These are phyloP conservation scores for Crypturellus undulatus DNA, from an alignment of 2,113 vertebrate genomes.

Conservation along the genomic window DNA sequence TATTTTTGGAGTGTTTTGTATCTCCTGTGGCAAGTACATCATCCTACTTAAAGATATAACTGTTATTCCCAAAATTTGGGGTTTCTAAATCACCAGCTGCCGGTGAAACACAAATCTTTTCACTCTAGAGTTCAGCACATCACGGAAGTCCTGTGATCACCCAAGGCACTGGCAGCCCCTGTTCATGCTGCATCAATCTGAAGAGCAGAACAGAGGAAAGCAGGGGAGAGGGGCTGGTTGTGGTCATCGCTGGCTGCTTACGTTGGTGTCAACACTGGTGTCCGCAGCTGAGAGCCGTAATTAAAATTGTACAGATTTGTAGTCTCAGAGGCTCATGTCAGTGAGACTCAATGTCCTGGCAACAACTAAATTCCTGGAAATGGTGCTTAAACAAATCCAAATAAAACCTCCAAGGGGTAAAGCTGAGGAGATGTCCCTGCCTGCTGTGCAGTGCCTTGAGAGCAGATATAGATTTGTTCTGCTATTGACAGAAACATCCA, in stretches of 20 bases:
- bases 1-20: neutral
- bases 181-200: neutral
- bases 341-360: accelerated
- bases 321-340: neutral
- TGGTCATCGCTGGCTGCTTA: neutral
- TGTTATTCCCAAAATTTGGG: neutral
- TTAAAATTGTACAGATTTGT: neutral
- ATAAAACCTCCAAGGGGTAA: neutral
- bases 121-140: neutral
- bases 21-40: neutral
- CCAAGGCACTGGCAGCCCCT: neutral
- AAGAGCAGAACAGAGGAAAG: neutral
- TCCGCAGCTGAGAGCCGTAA: neutral
- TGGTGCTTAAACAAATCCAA: neutral
- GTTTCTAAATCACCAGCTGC: neutral
- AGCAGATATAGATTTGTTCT: neutral
- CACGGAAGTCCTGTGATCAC: neutral
- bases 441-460: neutral
- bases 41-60: neutral
- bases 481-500: neutral
- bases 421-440: neutral
- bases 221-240: neutral
- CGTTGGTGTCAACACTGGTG: accelerated
- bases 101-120: neutral
- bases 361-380: neutral